Evolutionary conservation across 2,113 vertebrate species (phyloP).

Genomic region (Psittacula cyanocephala): DNA sequence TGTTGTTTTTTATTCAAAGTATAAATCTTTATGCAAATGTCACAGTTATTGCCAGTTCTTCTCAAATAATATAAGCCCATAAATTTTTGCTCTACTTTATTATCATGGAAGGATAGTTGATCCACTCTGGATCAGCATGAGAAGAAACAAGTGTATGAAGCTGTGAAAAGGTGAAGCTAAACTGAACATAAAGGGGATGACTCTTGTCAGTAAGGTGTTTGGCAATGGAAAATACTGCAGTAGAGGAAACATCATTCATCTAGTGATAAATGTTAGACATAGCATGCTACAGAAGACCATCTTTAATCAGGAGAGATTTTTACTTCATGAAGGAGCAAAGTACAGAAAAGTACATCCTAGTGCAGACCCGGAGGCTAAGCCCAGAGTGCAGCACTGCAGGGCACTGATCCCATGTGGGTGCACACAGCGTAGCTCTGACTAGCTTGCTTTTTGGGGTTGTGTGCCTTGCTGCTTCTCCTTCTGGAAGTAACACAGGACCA

Average conservation of each 20-base stretch:
- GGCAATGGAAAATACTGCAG: neutral
- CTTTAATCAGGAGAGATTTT: neutral
- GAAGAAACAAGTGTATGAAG: neutral
- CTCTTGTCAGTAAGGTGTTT: neutral
- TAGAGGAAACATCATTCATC: neutral
- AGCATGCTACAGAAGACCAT: rapidly evolving
- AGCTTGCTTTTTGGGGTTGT: neutral
- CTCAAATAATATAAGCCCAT: neutral
- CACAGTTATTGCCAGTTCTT: neutral
- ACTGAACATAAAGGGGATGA: neutral
- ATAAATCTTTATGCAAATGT: neutral
- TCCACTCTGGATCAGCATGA: neutral
- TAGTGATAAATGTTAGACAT: neutral
- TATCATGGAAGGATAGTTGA: neutral
- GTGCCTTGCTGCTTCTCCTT: neutral
- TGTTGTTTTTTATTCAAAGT: neutral
- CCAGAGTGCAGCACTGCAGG: neutral
- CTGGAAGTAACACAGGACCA: neutral
- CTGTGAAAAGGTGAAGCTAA: neutral
- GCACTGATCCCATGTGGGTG: rapidly evolving
- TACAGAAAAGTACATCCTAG: neutral
- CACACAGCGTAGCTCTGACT: neutral
- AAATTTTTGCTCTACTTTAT: neutral
- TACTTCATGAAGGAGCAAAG: neutral
- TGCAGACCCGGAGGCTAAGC: neutral